Conservation (phyloP, 1,140 invertebrate genomes). For the Drosophila orosa region DNA sequence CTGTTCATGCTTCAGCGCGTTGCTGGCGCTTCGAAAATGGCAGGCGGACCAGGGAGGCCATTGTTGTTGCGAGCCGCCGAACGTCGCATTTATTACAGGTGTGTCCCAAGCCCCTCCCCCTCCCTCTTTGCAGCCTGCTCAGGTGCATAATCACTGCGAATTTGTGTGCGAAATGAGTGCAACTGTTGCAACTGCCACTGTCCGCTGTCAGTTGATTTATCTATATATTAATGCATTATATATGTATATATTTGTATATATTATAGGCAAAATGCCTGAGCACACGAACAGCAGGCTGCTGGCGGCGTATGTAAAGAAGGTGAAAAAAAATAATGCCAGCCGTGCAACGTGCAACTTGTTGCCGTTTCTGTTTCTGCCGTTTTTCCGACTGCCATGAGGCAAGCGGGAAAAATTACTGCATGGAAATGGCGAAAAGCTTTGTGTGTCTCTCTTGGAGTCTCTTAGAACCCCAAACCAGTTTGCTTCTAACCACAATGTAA, state of each 20-base stretch:
- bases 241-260: conserved; percentile 4
- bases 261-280: conserved; percentile 5
- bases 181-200: conserved; percentile 39
- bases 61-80: conserved; percentile 47
- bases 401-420: conserved; percentile 23
- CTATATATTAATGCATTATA: conserved; percentile 49
- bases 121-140: conserved; percentile 15
- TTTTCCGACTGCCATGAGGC: conserved; percentile 7
- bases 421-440: conserved; percentile 30
- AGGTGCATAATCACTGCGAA: conserved; percentile 69
- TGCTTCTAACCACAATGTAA: conserved; percentile 14
- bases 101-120: conserved; percentile 35
- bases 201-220: conserved; percentile 50
- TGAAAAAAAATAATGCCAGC: conserved; percentile 27
- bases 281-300: conserved; percentile 28
- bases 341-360: conserved; percentile 32
- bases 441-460: not conserved
- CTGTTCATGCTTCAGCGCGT: conserved; percentile 68
- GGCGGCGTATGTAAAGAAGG: conserved; percentile 19
- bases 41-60: conserved; percentile 20
- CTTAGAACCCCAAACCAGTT: conserved; percentile 33
- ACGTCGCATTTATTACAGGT: conserved; percentile 65
- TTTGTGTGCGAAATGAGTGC: conserved; percentile 69
- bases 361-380: conserved; percentile 5
- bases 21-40: conserved; percentile 60